phyloP scores from a whole-genome alignment of 2,888 invertebrate species.

The Drosophila sordidula region DNA sequence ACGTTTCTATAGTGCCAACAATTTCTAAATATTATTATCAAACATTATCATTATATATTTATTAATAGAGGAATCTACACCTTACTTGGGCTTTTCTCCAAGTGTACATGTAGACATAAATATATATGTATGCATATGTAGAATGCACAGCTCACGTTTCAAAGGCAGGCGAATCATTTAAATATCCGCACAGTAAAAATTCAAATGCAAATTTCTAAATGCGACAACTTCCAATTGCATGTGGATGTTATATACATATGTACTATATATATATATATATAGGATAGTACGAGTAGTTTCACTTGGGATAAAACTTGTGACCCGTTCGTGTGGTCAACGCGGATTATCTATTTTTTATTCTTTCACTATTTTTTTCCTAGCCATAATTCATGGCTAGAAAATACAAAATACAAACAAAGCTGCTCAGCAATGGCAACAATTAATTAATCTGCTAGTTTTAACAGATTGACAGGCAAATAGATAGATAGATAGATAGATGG shows the following conservation, averaged over 20 bases:
- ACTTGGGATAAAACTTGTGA: not conserved
- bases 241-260: not conserved
- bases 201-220: slow-evolving; percentile 36
- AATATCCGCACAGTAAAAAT: slow-evolving; percentile 44
- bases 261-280: too few species aligned
- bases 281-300: not conserved
- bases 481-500: not conserved
- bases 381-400: not conserved
- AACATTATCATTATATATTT: too few species aligned
- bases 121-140: slow-evolving; percentile 6
- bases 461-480: not conserved
- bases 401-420: not conserved
- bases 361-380: not conserved
- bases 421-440: not conserved
- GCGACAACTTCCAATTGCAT: slow-evolving; percentile 8
- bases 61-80: too few species aligned
- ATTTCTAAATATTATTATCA: too few species aligned
- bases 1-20: too few species aligned
- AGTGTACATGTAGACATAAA: slow-evolving; percentile 1
- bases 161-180: slow-evolving; percentile 42
- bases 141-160: slow-evolving; percentile 51
- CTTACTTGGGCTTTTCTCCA: not conserved
- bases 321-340: not conserved
- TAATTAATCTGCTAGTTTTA: not conserved
- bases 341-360: not conserved